Evolutionary conservation across 2,888 invertebrate species (phyloP).

Genomic region (Andricus quercusramuli): DNA sequence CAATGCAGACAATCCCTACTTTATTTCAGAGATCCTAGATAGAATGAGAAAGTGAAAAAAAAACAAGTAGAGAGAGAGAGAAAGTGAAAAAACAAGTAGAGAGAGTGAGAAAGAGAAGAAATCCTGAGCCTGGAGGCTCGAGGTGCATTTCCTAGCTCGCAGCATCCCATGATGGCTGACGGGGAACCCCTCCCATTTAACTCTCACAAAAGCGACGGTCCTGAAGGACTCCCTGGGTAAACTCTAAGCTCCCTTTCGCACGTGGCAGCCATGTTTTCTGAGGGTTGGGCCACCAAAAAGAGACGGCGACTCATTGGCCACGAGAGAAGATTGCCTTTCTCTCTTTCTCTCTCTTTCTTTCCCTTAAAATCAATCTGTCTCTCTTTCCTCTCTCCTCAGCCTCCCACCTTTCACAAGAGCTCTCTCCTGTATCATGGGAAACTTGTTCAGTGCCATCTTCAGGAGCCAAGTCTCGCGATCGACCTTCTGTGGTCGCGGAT

Average conservation of each 20-base stretch:
- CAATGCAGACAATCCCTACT: constrained; percentile 34
- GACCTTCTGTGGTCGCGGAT: constrained; percentile 50
- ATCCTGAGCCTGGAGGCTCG: constrained; percentile 50
- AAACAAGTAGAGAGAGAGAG: not conserved
- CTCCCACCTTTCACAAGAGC: constrained; percentile 45
- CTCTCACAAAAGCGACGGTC: constrained; percentile 60
- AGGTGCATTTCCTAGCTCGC: constrained; percentile 62
- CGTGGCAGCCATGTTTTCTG: constrained; percentile 75
- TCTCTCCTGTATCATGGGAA: constrained; percentile 48
- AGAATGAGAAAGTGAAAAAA: not conserved
- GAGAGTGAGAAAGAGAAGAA: constrained; percentile 51
- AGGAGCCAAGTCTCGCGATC: constrained; percentile 47
- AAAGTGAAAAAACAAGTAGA: not conserved
- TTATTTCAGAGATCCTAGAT: not conserved
- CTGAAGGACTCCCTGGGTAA: constrained; percentile 69
- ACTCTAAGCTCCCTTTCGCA: constrained; percentile 61
- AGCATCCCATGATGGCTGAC: constrained; percentile 76
- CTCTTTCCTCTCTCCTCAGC: constrained; percentile 66
- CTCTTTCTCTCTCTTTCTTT: constrained; percentile 43
- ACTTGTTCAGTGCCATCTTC: constrained; percentile 52
- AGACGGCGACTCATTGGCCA: constrained; percentile 74
- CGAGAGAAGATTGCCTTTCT: constrained; percentile 52
- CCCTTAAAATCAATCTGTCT: constrained; percentile 43
- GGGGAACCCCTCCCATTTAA: constrained; percentile 61
- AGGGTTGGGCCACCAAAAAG: constrained; percentile 76